Evolutionary conservation across 2,113 vertebrate genomes (phyloP), one percentile per base, ranked within the genome.

Genomic region (Erinaceus europaeus): DNA sequence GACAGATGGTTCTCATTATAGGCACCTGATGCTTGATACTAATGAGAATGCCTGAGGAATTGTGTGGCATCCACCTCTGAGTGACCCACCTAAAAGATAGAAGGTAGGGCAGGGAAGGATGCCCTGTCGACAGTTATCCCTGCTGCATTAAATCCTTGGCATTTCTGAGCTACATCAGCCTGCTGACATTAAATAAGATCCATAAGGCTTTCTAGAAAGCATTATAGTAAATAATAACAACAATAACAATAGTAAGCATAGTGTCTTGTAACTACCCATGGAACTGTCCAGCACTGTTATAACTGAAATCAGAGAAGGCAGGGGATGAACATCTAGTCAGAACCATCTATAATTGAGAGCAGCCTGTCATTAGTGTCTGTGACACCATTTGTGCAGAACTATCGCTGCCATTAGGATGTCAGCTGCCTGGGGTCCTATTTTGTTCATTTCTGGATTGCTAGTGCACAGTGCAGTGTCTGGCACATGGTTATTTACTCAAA

Each of bases 271-370:
- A n/a, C n/a, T n/a, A n/a, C n/a, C n/a, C n/a, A n/a, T n/a, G n/a
- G n/a, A n/a, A n/a, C n/a, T n/a, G n/a, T n/a, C n/a, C n/a, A n/a
- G n/a, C n/a, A n/a, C n/a, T n/a, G n/a, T n/a, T n/a, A n/a, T n/a
- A n/a, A n/a, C n/a, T n/a, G n/a, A n/a, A n/a, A n/a, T n/a, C n/a
- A n/a, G n/a, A n/a, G n/a, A n/a, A n/a, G n/a, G 18, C 52, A 23
- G 52, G 52, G 52, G 23, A 53, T n/a, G 52, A 3, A 53, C 18
- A 21, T n/a, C 52, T 8, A 53, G 52, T 23, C 5, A 76, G 53
- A 40, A 48, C 0, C 4, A 3, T n/a, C 12, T 29, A 21, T 38
- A 13, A n/a, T 3, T 40, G 34, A 0, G 4, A 17, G 57, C 18
- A 32, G 32, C 14, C 46, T 55, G 38, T 38, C 48, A 9, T 40